Base-by-base conservation (phyloP, 2,797 vertebrate genomes). In the Numenius phaeopus region DNA sequence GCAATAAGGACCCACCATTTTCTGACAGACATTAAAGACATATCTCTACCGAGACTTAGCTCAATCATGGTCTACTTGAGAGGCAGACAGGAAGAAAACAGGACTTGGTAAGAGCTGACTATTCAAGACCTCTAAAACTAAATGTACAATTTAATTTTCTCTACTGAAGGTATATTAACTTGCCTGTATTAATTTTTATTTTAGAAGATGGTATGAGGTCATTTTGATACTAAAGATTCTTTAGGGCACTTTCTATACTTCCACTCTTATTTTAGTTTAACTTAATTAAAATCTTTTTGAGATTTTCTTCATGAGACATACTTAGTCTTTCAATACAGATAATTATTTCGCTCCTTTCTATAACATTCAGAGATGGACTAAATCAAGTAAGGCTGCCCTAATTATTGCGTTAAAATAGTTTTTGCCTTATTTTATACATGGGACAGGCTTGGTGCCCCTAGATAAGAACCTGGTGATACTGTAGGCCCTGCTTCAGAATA, bases 231-330 rank as follows among this genome's bases (percentile, higher is more conserved):
- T 70, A 66, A 94, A 88, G 59, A 47, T 46, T 83, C 42, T 91
- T 85, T 58, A 79, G 37, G 50, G 21, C 14, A 57, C 46, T 72
- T 91, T 70, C 42, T 66, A 52, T 80, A 62, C 18, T 86, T 77
- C 39, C 70, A 24, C 39, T 83, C 71, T 61, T 75, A 75, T 34
- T 87, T 94, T 42, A 66, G 39, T 80, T 87, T 90, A 95, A 91
- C 64, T 94, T 91, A 88, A 92, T 94, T 94, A 85, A 93, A 96
- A 91, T 90, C 34, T 93, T 82, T 82, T 46, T 62, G 40, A 89
- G 55, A 54, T 42, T 87, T 71, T 89, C 76, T 95, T 85, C 29
- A 37, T 46, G 67, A 91, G 55, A 91, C 67, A 42, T 70, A 50
- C 39, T 92, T 27, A 76, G 37, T 46, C 55, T 70, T 91, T 70